phyloP scores from a whole-genome alignment of 53 echinoderm and acorn worm genomes.

The Echinarachnius parma region DNA sequence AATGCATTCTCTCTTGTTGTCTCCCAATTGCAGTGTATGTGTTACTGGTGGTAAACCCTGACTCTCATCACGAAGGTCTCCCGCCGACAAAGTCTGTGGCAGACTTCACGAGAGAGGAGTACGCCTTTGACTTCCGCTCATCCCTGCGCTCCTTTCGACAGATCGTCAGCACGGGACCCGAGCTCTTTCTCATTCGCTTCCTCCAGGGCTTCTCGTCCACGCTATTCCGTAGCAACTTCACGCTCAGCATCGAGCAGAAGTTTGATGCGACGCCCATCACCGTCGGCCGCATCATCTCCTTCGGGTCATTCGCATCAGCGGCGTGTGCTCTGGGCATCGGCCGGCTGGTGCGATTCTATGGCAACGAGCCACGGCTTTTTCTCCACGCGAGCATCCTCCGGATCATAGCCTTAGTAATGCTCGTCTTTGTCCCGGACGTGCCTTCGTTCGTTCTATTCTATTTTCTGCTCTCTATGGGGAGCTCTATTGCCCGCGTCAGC shows the following conservation, averaged over 20 bases:
- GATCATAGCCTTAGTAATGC: slow-evolving; percentile 42
- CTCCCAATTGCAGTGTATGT: slow-evolving; percentile 59
- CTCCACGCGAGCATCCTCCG: slow-evolving; percentile 59
- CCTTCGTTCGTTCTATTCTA: slow-evolving; percentile 47
- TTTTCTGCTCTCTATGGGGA: slow-evolving; percentile 53
- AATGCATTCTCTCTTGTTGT: slow-evolving; percentile 3
- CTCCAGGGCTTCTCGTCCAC: slow-evolving; percentile 67
- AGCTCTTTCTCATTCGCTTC: slow-evolving; percentile 78
- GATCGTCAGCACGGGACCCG: slow-evolving; percentile 56
- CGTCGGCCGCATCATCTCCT: slow-evolving; percentile 78
- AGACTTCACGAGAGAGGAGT: slow-evolving; percentile 67
- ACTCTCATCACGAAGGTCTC: slow-evolving; percentile 29
- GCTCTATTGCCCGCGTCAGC: slow-evolving; percentile 68
- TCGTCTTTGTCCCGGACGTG: slow-evolving; percentile 60
- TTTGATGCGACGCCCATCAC: slow-evolving; percentile 69
- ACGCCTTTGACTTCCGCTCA: slow-evolving; percentile 38
- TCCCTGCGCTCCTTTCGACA: slow-evolving; percentile 64
- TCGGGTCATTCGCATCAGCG: slow-evolving; percentile 56
- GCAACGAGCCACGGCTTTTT: slow-evolving; percentile 54
- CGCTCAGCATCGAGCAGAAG: slow-evolving; percentile 63
- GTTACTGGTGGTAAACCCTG: slow-evolving; percentile 51
- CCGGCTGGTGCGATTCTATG: slow-evolving; percentile 54
- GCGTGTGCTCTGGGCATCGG: slow-evolving; percentile 67
- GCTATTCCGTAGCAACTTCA: slow-evolving; percentile 87
- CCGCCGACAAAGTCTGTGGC: slow-evolving; percentile 50